Base-by-base conservation (phyloP, 2,113 vertebrate genomes). In the Aspiorhynchus laticeps region DNA sequence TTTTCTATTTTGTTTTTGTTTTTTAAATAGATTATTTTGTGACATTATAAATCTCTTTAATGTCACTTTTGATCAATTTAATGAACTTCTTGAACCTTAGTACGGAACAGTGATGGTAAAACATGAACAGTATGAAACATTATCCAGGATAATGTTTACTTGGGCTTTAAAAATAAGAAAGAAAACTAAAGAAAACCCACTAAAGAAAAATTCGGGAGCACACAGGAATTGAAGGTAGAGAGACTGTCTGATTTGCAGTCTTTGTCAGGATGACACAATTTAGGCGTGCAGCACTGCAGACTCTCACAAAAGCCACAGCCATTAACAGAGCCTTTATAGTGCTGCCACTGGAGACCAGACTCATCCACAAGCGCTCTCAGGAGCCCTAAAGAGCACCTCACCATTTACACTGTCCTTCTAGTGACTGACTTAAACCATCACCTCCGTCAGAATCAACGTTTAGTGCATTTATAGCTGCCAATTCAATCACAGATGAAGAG, bases 241-340 rank as follows among this genome's bases (percentile, higher is more conserved):
- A 71, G 31, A 14, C 67, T 28, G 26, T 61, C 65, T 88, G 87
- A 43, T 46, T 51, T 19, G 43, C 9, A 11, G 28, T 17, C 86
- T 83, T 71, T 77, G 59, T 85, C 76, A 69, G 71, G 53, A 38
- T 21, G 76, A 59, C 33, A 79, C 28, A 79, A 36, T 86, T 84
- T 83, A 86, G 73, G 46, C 77, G 80, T 80, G 33, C 51, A 80
- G 61, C 71, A 78, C 79, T 80, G 76, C 87, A 85, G 76, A 61
- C 28, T 24, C 59, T 78, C 74, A 78, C 59, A 74, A 83, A 86
- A 82, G 63, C 74, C 65, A 59, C 61, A 51, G 80, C 65, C 80
- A 86, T 84, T 84, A 88, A 73, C 74, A 88, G 26, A 73, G 48
- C 12, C 61, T 88, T 86, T 81, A 80, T 71, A 84, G 74, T 80